Percentiles rank a stretch among this genome's conserved stretches.
These are phyloP conservation scores for Bujurquina vittata DNA, from an alignment of 2,113 vertebrate species.

Conservation along the genomic window DNA sequence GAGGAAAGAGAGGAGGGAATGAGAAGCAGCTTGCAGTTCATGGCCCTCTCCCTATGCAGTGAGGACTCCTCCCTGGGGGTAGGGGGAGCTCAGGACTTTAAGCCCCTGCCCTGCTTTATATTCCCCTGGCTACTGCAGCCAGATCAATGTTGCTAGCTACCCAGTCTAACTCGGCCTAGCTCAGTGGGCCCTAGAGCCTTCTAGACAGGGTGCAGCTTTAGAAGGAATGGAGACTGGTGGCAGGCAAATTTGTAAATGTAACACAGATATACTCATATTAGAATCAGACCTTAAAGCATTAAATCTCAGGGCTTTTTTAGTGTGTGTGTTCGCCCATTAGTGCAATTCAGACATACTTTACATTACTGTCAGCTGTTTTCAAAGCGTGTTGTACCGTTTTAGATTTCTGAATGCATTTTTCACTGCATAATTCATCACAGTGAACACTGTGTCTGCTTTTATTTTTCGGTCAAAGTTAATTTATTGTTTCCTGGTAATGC, in stretches of 20 bases:
- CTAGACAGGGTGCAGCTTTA: conserved; percentile 49
- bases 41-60: conserved; percentile 88
- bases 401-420: conserved; percentile 30
- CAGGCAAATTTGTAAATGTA: conserved; percentile 52
- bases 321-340: conserved; percentile 38
- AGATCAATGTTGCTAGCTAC: conserved; percentile 78
- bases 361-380: conserved; percentile 43
- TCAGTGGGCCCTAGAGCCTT: conserved; percentile 60
- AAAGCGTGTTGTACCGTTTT: conserved; percentile 11
- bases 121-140: conserved; percentile 89
- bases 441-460: conserved; percentile 31
- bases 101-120: conserved; percentile 96
- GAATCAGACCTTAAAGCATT: conserved; percentile 45
- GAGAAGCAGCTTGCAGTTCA: conserved; percentile 72
- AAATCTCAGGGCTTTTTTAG: conserved; percentile 1
- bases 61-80: conserved; percentile 87
- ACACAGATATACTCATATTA: conserved; percentile 38
- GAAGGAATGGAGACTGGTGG: conserved; percentile 43
- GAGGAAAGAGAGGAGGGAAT: conserved; percentile 33
- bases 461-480: conserved; percentile 46
- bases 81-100: conserved; percentile 85
- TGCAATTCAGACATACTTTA: conserved; percentile 48
- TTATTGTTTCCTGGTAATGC: conserved; percentile 64
- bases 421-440: conserved; percentile 36
- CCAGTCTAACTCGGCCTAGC: conserved; percentile 66